Evolutionary conservation across 2,113 vertebrate genomes (phyloP), one percentile per base, ranked within the genome.

Genomic region (Strigops habroptila): DNA sequence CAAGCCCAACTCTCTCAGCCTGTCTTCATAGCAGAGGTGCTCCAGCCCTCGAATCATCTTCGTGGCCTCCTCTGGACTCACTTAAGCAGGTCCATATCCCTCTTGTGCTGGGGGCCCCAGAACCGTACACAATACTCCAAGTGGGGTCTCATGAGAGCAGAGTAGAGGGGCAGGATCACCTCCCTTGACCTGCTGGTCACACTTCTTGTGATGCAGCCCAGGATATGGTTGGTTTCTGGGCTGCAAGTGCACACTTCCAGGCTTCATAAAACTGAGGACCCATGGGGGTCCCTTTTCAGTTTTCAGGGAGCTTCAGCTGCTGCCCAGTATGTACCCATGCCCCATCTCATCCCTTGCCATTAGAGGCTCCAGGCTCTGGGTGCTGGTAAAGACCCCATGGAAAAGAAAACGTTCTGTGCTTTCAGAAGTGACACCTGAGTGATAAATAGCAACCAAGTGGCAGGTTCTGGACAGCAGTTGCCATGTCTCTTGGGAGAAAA

Each of bases 281-380:
- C 8, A 18, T 48, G 31, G 8, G 23, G 3, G 11, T 31, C 31
- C 27, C 30, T 23, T n/a, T 59, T 48, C 33, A 77, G 84, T 7
- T 88, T 75, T n/a, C 2, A 4, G 18, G n/a, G n/a, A 75, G 37
- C 28, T 82, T 11, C 48, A 86, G 25, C 24, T 64, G 12, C 25
- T 80, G n/a, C n/a, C 49, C 22, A 88, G 5, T 4, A 3, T 0
- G 2, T 14, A 48, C 6, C 3, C 0, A 1, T 12, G 16, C 15
- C 41, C 11, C 3, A 0, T 70, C 46, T 78, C 6, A 1, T 25
- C 14, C 41, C 22, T 28, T 82, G 12, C 5, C 17, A 17, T 4
- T 0, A 0, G 6, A 7, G 17, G 2, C 2, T 60, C 12, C 12
- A 5, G 21, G 22, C 6, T 69, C 49, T 85, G 46, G 27, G 33